Evolutionary conservation across 64 coral and sea anemone genomes (phyloP).

Genomic region (Actinia equina): DNA sequence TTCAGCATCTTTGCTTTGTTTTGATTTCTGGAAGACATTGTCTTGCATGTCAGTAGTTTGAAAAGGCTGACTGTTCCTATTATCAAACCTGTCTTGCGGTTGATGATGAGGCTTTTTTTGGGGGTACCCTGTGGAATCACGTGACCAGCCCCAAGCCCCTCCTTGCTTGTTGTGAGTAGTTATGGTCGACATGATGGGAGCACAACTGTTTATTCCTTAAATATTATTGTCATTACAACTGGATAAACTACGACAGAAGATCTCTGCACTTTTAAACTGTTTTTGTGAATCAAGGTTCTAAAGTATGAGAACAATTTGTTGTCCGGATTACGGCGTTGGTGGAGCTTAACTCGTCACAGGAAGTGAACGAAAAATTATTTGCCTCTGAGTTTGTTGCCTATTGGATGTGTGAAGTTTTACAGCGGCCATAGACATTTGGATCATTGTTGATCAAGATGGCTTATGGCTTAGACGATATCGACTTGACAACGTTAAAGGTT

Average conservation of each 20-base stretch:
- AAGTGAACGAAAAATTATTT: not conserved
- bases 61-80: too few species aligned
- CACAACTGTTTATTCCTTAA: conserved; percentile 1
- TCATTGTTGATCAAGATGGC: conserved; percentile 51
- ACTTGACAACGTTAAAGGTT: conserved; percentile 91
- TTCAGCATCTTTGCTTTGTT: too few species aligned
- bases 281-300: conserved; percentile 3
- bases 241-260: not conserved
- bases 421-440: not conserved
- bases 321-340: not conserved
- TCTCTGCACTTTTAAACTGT: conserved; percentile 5
- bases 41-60: too few species aligned
- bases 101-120: not conserved
- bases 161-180: conserved; percentile 23
- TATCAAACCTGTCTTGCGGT: too few species aligned
- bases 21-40: too few species aligned
- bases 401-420: not conserved
- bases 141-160: conserved; percentile 47
- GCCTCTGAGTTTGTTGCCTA: not conserved
- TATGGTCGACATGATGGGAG: conserved; percentile 6
- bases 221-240: not conserved
- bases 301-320: not conserved
- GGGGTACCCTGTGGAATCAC: not conserved
- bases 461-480: conserved; percentile 96
- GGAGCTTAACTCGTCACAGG: not conserved